Evolutionary conservation across 2,797 vertebrate genomes (phyloP).

Genomic region (Hypotaenidia philippensis): DNA sequence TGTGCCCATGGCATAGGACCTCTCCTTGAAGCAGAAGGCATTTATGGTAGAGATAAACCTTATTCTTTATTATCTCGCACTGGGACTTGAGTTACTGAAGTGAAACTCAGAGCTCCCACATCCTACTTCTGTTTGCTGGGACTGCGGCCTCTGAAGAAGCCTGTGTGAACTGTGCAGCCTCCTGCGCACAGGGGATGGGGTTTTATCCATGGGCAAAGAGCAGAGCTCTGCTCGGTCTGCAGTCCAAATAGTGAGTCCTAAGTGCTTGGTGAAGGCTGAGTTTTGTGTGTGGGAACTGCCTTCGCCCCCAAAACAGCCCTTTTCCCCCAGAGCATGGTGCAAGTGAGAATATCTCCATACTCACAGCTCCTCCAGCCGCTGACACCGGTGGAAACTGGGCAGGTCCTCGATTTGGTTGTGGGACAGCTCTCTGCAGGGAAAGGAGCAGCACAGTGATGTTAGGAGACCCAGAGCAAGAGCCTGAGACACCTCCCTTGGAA

Average conservation of each 20-base stretch:
- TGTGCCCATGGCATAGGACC: neutral
- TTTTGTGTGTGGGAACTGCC: neutral
- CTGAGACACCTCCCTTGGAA: neutral
- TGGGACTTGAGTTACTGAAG: neutral
- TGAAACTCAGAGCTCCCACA: neutral
- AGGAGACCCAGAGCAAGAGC: neutral
- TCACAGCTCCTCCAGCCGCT: conserved; percentile 94
- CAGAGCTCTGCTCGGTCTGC: neutral
- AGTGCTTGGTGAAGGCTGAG: neutral
- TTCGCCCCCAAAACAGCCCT: neutral
- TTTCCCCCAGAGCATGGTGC: rapidly evolving
- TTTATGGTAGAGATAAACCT: neutral
- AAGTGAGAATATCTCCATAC: conserved; percentile 46
- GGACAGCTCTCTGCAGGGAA: conserved; percentile 88
- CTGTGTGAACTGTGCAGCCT: neutral
- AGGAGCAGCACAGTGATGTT: neutral
- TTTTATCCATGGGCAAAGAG: neutral
- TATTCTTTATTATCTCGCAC: neutral
- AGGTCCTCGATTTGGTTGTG: conserved; percentile 91
- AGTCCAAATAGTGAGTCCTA: rapidly evolving
- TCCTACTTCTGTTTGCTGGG: neutral
- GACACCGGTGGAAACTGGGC: conserved; percentile 91
- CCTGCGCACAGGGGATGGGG: rapidly evolving
- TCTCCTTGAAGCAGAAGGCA: neutral
- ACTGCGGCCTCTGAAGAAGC: neutral